Evolutionary conservation across 2,797 vertebrate species (phyloP), one percentile per base, ranked within the genome.

Genomic region (Ispidina picta): DNA sequence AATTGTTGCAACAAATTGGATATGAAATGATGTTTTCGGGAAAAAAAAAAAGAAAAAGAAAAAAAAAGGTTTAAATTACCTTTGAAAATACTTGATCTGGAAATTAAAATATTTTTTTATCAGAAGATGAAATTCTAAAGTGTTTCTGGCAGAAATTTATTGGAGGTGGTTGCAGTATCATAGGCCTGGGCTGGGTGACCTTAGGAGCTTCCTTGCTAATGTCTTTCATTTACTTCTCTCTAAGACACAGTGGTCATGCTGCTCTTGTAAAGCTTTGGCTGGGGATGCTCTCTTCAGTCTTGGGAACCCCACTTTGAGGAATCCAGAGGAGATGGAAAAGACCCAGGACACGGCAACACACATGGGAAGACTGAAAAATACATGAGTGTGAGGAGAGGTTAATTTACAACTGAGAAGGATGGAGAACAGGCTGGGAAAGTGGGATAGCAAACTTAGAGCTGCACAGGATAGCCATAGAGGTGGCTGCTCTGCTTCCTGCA

Each of bases 161-260:
- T 54, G 70, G 52, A 44, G 23, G 11, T 35, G 28, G 22, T 49
- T 88, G 56, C 39, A 85, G 70, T 60, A 87, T 12, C 19, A 60
- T 0, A 1, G 19, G 5, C 17, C 26, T n/a, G 31, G n/a, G 29
- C 23, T 77, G 29, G 14, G 4, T 13, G 26, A 63, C 3, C 17
- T n/a, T 22, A 35, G 37, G 43, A 78, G 7, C 25, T 64, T 72
- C 43, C 37, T 60, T 65, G 41, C 15, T 37, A 3, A 44, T 33
- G 13, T 43, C 29, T 75, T 86, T 54, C 46, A 29, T 29, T 66
- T 82, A 8, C 19, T 64, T 66, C 43, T 65, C n/a, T 81, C 5
- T 21, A 54, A 81, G 33, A 39, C n/a, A 25, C 0, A 28, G n/a
- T 6, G 17, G 6, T 43, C 54, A 17, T 3, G 3, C 11, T 85